Evolutionary conservation across 2,888 invertebrate species (phyloP), one percentile per base, ranked within the genome.

Genomic region (Fabriciana adippe): DNA sequence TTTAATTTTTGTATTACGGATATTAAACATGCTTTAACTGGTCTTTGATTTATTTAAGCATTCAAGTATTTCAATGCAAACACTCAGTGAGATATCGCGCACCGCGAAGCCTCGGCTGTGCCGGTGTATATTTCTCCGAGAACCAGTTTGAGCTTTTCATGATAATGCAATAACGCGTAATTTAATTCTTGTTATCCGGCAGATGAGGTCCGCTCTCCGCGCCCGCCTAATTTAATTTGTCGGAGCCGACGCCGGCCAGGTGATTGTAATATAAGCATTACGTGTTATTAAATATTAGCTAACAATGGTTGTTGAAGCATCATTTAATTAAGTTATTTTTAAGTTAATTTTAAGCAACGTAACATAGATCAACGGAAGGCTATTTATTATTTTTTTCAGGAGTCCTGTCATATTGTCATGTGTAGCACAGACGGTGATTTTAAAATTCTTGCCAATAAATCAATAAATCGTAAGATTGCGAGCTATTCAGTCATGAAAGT

Each of bases 211-310:
- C 54, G 54, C 35, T 66, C 54, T 60, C 48, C 48, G 47, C 51
- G 59, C 66, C 60, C 60, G 31, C 31, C 66, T 66, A 60, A 60
- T 66, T 66, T 54, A 59, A 66, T 66, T 60, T n/a, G 64, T 31
- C 18, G 8, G 47, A 59, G 47, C 60, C 47, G 53, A 57, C 64
- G 55, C 50, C 56, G 56, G 11, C 53, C 53, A 56, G 66, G 55
- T 54, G 57, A 48, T 60, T 55, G 64, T 45, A 18, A 63, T 57
- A 41, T 47, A 61, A 56, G 26, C 55, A 55, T n/a, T 18, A 51
- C 55, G 50, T 62, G 45, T 53, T 51, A 63, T 63, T 66, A 63
- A 69, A 66, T 66, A 57, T 60, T 66, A 64, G 45, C 50, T 47
- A 16, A 62, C 55, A 67, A 61, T 18, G 61, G 53, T n/a, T n/a